Evolutionary conservation across 1,140 invertebrate genomes (phyloP).

Genomic region (Agraylea sexmaculata): DNA sequence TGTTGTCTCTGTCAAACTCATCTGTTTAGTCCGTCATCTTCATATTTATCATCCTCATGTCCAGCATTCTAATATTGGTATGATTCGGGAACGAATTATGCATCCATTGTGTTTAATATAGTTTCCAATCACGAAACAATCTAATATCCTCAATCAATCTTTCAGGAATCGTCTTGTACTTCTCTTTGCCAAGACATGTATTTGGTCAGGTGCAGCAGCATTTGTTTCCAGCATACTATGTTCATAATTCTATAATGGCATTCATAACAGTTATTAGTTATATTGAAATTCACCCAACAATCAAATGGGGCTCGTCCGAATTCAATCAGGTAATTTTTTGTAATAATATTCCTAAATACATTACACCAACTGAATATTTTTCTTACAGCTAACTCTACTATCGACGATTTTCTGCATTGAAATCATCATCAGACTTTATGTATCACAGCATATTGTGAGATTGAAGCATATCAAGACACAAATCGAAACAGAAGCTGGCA

Average conservation of each 20-base stretch:
- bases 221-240: conserved; percentile 76
- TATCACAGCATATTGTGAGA: conserved; percentile 51
- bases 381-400: conserved; percentile 49
- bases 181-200: conserved; percentile 64
- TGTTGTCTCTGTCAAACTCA: too few species aligned
- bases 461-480: conserved; percentile 55
- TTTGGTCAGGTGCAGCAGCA: conserved; percentile 74
- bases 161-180: conserved; percentile 69
- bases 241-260: conserved; percentile 60
- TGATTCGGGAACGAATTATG: too few species aligned
- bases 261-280: conserved; percentile 58
- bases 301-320: conserved; percentile 7
- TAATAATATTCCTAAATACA: not conserved
- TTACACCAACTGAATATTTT: conserved; percentile 7
- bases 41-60: too few species aligned
- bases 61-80: too few species aligned
- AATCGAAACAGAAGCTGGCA: conserved; percentile 55
- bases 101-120: too few species aligned
- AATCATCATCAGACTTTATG: conserved; percentile 52
- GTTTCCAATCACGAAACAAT: too few species aligned
- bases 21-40: too few species aligned
- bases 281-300: conserved; percentile 22
- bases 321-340: conserved; percentile 15
- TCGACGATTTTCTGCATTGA: conserved; percentile 56
- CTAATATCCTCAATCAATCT: too few species aligned